Evolutionary conservation across 1,140 invertebrate species (phyloP).

Genomic region (Drosophila yakuba): DNA sequence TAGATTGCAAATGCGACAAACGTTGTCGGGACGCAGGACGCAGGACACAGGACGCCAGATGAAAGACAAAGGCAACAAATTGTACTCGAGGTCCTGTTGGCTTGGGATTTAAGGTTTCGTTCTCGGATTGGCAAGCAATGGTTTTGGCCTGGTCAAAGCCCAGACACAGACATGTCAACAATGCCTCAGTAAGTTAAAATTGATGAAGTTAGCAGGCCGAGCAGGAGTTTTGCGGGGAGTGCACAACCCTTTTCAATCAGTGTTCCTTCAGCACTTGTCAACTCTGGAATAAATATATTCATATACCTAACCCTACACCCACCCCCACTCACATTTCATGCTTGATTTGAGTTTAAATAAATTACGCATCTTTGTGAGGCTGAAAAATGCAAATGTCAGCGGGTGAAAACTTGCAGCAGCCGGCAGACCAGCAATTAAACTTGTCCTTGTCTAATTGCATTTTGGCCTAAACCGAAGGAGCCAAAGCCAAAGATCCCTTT

Average conservation of each 20-base stretch:
- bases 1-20: conserved; percentile 75
- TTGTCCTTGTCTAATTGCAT: conserved; percentile 83
- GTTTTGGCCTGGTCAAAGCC: conserved; percentile 22
- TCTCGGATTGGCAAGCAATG: not conserved
- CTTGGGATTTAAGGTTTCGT: conserved; percentile 12
- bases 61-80: conserved; percentile 69
- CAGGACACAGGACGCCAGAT: conserved; percentile 7
- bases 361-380: conserved; percentile 51
- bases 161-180: conserved; percentile 26
- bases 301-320: not conserved
- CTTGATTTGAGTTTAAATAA: conserved; percentile 75
- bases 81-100: conserved; percentile 8
- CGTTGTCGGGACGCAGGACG: conserved; percentile 32
- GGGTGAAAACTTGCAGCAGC: conserved; percentile 50
- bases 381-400: conserved; percentile 64
- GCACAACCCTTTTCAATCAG: conserved; percentile 32
- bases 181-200: conserved; percentile 53
- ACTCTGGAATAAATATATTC: conserved; percentile 44
- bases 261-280: conserved; percentile 32
- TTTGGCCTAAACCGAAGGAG: conserved; percentile 48
- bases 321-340: conserved; percentile 32
- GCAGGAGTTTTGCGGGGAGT: not conserved
- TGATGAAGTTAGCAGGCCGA: conserved; percentile 54
- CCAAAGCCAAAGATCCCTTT: conserved; percentile 29
- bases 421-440: conserved; percentile 77